Evolutionary conservation across 2,113 vertebrate genomes (phyloP), one percentile per base, ranked within the genome.

Genomic region (Acanthochromis polyacanthus): DNA sequence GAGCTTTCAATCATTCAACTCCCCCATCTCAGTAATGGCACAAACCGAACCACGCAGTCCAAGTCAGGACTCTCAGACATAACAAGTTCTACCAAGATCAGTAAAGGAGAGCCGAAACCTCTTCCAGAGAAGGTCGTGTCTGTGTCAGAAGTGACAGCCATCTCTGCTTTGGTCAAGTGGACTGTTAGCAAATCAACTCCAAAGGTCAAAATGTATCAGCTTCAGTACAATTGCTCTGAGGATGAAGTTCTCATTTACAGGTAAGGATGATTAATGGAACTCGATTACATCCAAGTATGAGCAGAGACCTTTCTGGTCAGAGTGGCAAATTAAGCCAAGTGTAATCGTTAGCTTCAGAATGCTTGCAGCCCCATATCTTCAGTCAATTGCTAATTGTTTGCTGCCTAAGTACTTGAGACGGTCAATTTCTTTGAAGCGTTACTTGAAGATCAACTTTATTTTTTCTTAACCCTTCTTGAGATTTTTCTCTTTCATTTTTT

Each of bases 201-300:
- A 28, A 96, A 96, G 64, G 98, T 99, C 81, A 99, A 99, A 95
- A 99, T 99, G 98, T 99, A 97, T 89, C 98, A 99, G 91, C 95
- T 99, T 43, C 98, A 99, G 85, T 99, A 99, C 92, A 99, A 99
- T 84, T 98, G 98, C 88, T 99, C 98, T 0, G 96, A 98, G 28
- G 98, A 99, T 86, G 97, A 99, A 95, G 98, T 99, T 53, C 95
- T 99, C 75, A 98, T 98, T 82, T 99, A 99, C 95, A 98, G 98
- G 98, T 99, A 96, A 92, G 85, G 58, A 70, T 51, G 4, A 74
- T 15, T 59, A 17, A 52, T 58, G 15, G 12, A 50, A 52, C 28
- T 53, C 1, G 3, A 56, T 78, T 60, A 46, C 4, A 51, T 58
- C 4, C 4, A 65, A 67, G 14, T 23, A 52, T n/a, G 45, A 53